Base-by-base conservation (phyloP, 2,888 invertebrate genomes). In the Hyalella azteca region DNA sequence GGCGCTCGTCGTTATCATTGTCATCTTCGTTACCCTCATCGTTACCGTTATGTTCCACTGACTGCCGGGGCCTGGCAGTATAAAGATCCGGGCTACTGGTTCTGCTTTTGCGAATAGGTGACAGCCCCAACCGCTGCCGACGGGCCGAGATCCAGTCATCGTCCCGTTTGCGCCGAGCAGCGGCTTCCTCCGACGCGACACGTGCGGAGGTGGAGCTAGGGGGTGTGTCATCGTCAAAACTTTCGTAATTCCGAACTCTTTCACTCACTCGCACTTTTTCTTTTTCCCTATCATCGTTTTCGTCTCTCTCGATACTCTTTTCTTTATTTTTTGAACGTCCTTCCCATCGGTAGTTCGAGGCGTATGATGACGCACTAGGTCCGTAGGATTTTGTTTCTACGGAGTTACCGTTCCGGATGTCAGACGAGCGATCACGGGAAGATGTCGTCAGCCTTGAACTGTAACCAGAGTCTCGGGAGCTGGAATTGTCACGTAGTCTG, bases 401-500 rank as follows among this genome's bases (percentile, higher is more conserved):
- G 7, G 79, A 78, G 73, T 83, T 83, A 9, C 83, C 83, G 36
- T 83, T 83, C 49, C 78, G 54, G 36, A 75, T 48, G 77, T 83
- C 83, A 49, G 76, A 54, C 13, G 81, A 81, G 48, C 83, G 78
- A 39, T 83, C 83, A 29, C 83, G 77, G 13, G 82, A 82, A 66
- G 66, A 36, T 54, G 54, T 26, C 11, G 82, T 50, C 40, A 81
- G 76, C 15, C 80, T 78, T 13, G 83, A 83, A n/a, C 81, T 79
- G 73, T 83, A 83, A n/a, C 80, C 80, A 0, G 81, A 81, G 50
- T 81, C 81, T 60, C 81, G 41, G n/a, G 83, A 81, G 73, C 77
- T 40, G 11, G 81, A 81, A 0, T 50, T 26, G 32, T 82, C 81
- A 32, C 79, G 45, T 26, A 76, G 59, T 5, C 79, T 50, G 7